Percentiles rank a stretch among this genome's conserved stretches.
Conservation (phyloP, 2,797 vertebrate species). For the Hafferia zeledoni region DNA sequence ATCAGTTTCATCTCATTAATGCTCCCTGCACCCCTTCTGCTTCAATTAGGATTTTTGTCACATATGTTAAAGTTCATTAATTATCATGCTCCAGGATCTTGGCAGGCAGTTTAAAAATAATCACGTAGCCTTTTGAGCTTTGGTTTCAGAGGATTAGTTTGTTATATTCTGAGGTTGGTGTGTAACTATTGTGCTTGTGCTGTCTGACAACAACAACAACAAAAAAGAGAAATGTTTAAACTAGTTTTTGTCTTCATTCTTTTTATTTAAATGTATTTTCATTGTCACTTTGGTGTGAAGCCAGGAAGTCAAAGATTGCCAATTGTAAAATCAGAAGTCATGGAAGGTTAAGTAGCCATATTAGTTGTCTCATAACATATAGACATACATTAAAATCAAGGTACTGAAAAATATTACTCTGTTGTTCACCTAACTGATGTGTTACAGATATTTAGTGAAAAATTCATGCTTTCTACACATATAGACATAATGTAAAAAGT, state of each 20-base stretch:
- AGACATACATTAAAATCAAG: not conserved
- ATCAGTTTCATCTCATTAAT: not conserved
- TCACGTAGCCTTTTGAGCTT: not conserved
- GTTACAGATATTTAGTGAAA: not conserved
- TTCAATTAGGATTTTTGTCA: slow-evolving; percentile 10
- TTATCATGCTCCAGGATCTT: not conserved
- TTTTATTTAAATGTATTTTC: slow-evolving; percentile 5
- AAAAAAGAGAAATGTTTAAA: not conserved
- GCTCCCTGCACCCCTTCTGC: not conserved
- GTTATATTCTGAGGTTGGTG: not conserved
- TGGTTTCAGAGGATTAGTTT: not conserved
- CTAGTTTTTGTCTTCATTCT: not conserved
- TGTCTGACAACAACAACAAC: not conserved
- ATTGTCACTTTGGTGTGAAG: not conserved
- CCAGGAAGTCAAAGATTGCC: not conserved
- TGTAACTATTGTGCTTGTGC: not conserved
- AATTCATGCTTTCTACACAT: not conserved
- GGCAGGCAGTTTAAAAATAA: slow-evolving; percentile 22
- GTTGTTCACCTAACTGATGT: not conserved
- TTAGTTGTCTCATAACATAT: not conserved
- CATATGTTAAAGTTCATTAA: not conserved
- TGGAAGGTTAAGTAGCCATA: not conserved
- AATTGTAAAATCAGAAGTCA: slow-evolving; percentile 30
- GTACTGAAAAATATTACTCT: not conserved
- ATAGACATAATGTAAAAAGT: not conserved